A percentile compares a stretch with the other conserved stretches of the same genome.
These are phyloP conservation scores for Drosophila sucinea DNA, from an alignment of 1,140 invertebrate genomes.

Conservation along the genomic window DNA sequence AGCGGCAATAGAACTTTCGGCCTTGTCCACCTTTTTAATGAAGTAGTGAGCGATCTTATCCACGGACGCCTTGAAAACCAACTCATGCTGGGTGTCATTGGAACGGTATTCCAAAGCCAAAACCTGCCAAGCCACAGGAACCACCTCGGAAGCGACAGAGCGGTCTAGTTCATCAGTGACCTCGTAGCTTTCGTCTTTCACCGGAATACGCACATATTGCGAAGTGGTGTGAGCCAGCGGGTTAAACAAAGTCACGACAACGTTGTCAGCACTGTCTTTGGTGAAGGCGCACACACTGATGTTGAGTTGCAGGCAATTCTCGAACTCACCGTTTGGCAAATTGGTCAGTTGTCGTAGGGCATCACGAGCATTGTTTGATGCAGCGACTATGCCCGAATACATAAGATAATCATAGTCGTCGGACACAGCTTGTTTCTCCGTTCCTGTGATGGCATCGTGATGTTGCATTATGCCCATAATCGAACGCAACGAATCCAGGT, in stretches of 20 bases:
- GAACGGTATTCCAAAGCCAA: slow-evolving; percentile 86
- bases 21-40: slow-evolving; percentile 30
- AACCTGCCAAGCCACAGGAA: slow-evolving; percentile 86
- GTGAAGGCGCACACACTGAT: slow-evolving; percentile 85
- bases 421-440: slow-evolving; percentile 95
- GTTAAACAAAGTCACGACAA: slow-evolving; percentile 90
- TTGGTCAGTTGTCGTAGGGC: slow-evolving; percentile 81
- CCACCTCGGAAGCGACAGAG: slow-evolving; percentile 84
- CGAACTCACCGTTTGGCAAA: slow-evolving; percentile 83
- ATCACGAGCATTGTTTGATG: slow-evolving; percentile 40
- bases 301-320: slow-evolving; percentile 87
- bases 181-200: slow-evolving; percentile 85
- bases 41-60: slow-evolving; percentile 51
- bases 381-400: slow-evolving; percentile 48
- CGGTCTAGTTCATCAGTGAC: slow-evolving; percentile 85
- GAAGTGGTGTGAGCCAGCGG: slow-evolving; percentile 88
- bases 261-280: slow-evolving; percentile 84
- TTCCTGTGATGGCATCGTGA: slow-evolving; percentile 94
- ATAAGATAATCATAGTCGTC: slow-evolving; percentile 89
- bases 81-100: slow-evolving; percentile 86
- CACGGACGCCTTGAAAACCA: slow-evolving; percentile 86
- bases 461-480: slow-evolving; percentile 94
- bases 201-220: slow-evolving; percentile 89
- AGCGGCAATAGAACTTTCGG: background rate
- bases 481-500: slow-evolving; percentile 70